Evolutionary conservation across 1,140 invertebrate species (phyloP).

Genomic region (Ips nitidus): DNA sequence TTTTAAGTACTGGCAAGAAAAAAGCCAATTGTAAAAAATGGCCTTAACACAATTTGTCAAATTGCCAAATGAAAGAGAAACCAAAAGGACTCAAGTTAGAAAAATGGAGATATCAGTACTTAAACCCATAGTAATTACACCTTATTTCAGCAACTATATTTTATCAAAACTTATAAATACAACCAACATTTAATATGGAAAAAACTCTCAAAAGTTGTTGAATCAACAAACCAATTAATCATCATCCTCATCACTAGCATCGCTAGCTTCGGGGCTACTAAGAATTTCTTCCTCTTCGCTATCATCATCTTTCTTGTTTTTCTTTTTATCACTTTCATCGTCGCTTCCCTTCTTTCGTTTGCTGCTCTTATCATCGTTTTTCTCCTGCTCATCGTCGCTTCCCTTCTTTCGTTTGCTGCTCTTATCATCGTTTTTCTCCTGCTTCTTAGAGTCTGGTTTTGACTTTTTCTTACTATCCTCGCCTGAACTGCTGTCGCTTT

Average conservation of each 20-base stretch:
- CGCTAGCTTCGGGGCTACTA: slow-evolving; percentile 52
- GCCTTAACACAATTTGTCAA: too few species aligned
- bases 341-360: slow-evolving; percentile 50
- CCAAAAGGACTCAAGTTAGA: too few species aligned
- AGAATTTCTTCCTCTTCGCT: slow-evolving; percentile 50
- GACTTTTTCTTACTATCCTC: slow-evolving; percentile 51
- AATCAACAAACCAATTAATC: not conserved
- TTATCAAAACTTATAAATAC: too few species aligned
- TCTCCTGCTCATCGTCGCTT: slow-evolving; percentile 46
- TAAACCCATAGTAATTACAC: too few species aligned
- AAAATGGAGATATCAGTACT: too few species aligned
- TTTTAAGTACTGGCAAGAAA: too few species aligned
- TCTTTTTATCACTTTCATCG: slow-evolving; percentile 44
- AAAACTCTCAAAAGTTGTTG: too few species aligned
- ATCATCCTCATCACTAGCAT: slow-evolving; percentile 52
- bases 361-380: slow-evolving; percentile 35
- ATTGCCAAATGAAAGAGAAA: too few species aligned
- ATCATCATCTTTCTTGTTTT: slow-evolving; percentile 45
- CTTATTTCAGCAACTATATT: too few species aligned
- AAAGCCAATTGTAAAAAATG: too few species aligned
- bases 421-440: slow-evolving; percentile 21
- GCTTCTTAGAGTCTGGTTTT: slow-evolving; percentile 35
- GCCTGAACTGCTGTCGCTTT: slow-evolving; percentile 62
- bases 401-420: slow-evolving; percentile 45
- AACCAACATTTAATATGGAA: too few species aligned